Percentiles rank a stretch among this genome's conserved stretches.
Evolutionary conservation across 2,113 vertebrate genomes (phyloP).

Genomic region (Zapus hudsonius): DNA sequence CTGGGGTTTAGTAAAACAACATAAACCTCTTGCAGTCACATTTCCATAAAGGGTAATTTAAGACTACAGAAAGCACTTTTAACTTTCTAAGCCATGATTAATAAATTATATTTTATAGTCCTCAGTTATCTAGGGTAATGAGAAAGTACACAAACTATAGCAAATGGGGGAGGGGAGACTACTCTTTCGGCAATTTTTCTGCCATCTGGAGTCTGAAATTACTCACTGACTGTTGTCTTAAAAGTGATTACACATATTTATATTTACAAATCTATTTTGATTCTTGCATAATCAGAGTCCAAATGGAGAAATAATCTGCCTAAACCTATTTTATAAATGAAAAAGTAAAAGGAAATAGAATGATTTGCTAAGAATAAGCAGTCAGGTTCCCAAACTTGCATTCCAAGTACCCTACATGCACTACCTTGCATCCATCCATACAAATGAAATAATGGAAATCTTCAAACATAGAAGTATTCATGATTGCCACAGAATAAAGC

Average conservation of each 20-base stretch:
- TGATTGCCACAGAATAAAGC: background rate
- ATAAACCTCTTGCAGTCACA: background rate
- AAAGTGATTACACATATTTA: background rate
- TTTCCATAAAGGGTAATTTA: constrained; percentile 14
- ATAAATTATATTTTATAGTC: constrained; percentile 9
- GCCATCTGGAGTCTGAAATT: background rate
- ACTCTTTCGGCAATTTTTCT: background rate
- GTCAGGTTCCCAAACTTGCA: background rate
- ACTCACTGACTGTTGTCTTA: too few species aligned
- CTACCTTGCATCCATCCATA: background rate
- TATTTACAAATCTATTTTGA: constrained; percentile 29
- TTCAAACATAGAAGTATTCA: background rate
- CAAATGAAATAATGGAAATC: background rate
- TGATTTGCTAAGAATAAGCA: background rate
- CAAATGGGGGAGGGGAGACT: background rate
- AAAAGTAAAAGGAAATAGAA: background rate
- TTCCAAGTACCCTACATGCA: background rate
- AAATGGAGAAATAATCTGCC: constrained; percentile 35
- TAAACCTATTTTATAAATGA: constrained; percentile 39
- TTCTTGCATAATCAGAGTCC: background rate
- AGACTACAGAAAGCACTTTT: background rate
- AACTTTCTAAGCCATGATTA: background rate
- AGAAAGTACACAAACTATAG: background rate
- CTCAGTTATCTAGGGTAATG: constrained; percentile 14
- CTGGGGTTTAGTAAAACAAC: background rate